These are phyloP conservation scores for Oenanthe oenanthe DNA, from an alignment of 2,113 vertebrate species.

Conservation along the genomic window DNA sequence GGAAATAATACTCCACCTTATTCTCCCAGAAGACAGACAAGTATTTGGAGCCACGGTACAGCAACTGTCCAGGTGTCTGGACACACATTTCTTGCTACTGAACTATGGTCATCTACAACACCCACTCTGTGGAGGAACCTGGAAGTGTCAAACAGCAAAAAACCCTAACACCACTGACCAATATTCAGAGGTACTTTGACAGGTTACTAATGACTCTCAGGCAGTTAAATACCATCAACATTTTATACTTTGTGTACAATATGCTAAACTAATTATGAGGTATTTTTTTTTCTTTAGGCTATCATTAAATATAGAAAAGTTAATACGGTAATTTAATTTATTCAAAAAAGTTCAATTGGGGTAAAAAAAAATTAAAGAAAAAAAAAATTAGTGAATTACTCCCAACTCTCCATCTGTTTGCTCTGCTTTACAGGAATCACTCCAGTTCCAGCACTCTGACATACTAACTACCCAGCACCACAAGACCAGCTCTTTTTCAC, in stretches of 20 bases:
- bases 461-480: not conserved
- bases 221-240: not conserved
- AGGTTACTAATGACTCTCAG: not conserved
- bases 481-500: not conserved
- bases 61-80: not conserved
- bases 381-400: not conserved
- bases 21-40: not conserved
- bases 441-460: not conserved
- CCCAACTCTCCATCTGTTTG: not conserved
- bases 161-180: not conserved
- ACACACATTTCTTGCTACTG: not conserved
- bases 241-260: not conserved
- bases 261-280: not conserved
- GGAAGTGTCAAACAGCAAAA: not conserved
- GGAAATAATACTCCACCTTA: not conserved
- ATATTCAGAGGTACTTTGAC: not conserved
- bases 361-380: not conserved
- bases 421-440: not conserved
- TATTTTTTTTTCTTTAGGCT: not conserved
- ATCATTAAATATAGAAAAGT: not conserved
- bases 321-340: not conserved
- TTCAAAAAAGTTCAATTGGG: not conserved
- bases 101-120: fast-evolving
- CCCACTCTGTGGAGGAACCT: not conserved
- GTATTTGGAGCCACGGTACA: not conserved